These are phyloP conservation scores for Dromaius novaehollandiae DNA, from an alignment of 2,113 vertebrate genomes.

Conservation along the genomic window DNA sequence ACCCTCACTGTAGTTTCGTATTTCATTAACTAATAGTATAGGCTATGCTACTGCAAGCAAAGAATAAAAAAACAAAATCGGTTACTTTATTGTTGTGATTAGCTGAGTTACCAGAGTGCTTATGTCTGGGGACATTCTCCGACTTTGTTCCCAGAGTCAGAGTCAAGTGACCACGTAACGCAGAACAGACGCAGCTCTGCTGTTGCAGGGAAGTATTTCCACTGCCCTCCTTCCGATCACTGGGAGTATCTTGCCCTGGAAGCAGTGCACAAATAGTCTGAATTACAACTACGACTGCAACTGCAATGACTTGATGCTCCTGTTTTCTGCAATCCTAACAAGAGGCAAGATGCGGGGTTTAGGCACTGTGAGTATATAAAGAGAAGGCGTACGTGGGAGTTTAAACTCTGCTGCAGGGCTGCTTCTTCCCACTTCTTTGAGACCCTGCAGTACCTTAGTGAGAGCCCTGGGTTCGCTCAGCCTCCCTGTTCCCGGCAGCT, in stretches of 20 bases:
- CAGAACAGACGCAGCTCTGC: neutral
- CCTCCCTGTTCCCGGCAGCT: neutral
- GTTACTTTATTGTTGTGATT: neutral
- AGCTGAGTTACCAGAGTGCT: neutral
- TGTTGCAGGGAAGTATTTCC: neutral
- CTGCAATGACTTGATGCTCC: neutral
- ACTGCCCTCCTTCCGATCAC: neutral
- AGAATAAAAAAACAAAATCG: neutral
- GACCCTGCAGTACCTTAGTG: neutral
- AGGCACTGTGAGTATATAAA: neutral
- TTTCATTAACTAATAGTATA: neutral
- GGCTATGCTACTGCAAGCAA: rapidly evolving
- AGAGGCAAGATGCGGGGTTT: neutral
- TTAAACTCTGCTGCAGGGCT: neutral
- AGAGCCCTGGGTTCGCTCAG: neutral
- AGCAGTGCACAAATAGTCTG: neutral
- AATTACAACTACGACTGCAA: neutral
- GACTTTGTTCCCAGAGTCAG: neutral
- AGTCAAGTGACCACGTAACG: neutral
- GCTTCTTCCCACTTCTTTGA: neutral
- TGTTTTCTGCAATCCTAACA: neutral
- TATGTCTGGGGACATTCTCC: neutral
- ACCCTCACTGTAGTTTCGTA: neutral
- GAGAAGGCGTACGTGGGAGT: neutral
- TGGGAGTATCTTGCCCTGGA: neutral